Evolutionary conservation across 2,888 invertebrate species (phyloP), one percentile per base, ranked within the genome.

Genomic region (Aphrophora alni): DNA sequence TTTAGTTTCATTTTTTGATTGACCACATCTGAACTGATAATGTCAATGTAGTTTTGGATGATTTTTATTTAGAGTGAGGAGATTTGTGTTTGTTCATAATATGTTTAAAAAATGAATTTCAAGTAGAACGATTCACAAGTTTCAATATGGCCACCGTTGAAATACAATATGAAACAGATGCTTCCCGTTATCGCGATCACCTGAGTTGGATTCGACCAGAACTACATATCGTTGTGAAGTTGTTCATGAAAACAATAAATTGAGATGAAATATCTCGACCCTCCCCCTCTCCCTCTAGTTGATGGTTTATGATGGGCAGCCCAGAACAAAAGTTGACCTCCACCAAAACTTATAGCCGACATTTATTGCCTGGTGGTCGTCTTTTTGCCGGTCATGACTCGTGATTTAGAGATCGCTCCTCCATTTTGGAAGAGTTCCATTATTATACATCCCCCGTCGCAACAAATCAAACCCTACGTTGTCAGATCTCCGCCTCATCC

Each of bases 381-480:
- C 83, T 82, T 82, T 84, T 82, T 74, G 74, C 74, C 81, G 82
- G 81, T 82, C 83, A 83, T 84, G 71, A 74, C 80, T 78, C 78
- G 82, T 84, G 84, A 84, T 84, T 84, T 84, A 84, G 80, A 79
- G 83, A 82, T 82, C 82, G 81, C 84, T 83, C 84, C 82, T 83
- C 84, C 84, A 84, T 84, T 84, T 83, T 84, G 84, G 84, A 84
- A 84, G 84, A 80, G 82, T 84, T 84, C 84, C 84, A 84, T 84
- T 84, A 84, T 84, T 83, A 83, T 82, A 82, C 83, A 82, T 81
- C 82, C 77, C 82, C 80, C 44, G 73, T 69, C 51, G 77, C 80
- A 78, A 83, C 83, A 83, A 83, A 83, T 83, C 84, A 84, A 82
- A 82, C 38, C 38, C n/a, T 5, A 17, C 38, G 44, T 26, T 71